A percentile compares a stretch with the other conserved stretches of the same genome.
These are phyloP conservation scores for Leptinotarsa peninsularis DNA, from an alignment of 2,888 invertebrate species.

Conservation along the genomic window DNA sequence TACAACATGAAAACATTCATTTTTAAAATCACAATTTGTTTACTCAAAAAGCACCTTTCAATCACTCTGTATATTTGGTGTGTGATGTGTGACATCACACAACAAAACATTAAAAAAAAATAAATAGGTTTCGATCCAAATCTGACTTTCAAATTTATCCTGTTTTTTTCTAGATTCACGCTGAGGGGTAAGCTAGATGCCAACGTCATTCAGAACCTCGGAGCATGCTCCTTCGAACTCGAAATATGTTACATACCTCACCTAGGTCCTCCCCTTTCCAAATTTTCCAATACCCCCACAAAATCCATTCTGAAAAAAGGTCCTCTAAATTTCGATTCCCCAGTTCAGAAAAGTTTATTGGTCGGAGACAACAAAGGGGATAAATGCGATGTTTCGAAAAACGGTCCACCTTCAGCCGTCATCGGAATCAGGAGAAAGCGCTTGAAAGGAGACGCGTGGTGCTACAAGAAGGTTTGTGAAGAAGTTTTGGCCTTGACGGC, in stretches of 20 bases:
- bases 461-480: constrained; percentile 83
- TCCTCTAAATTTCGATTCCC: constrained; percentile 36
- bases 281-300: constrained; percentile 51
- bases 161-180: constrained; percentile 69
- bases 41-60: too few relatives aligned
- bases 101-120: too few relatives aligned
- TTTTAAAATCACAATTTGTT: too few relatives aligned
- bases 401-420: constrained; percentile 40
- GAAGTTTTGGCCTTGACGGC: constrained; percentile 73
- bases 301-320: constrained; percentile 56
- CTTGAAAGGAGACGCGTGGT: constrained; percentile 83
- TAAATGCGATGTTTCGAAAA: constrained; percentile 18
- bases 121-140: too few relatives aligned
- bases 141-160: too few relatives aligned
- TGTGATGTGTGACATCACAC: too few relatives aligned
- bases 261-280: constrained; percentile 49
- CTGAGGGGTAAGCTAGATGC: constrained; percentile 74
- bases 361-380: constrained; percentile 12
- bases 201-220: constrained; percentile 53
- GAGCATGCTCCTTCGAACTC: constrained; percentile 76
- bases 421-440: constrained; percentile 80
- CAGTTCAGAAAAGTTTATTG: background rate
- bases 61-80: too few relatives aligned
- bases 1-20: too few relatives aligned
- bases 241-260: constrained; percentile 73